Conservation (phyloP, 2,113 vertebrate species). For the Hystrix cristata region DNA sequence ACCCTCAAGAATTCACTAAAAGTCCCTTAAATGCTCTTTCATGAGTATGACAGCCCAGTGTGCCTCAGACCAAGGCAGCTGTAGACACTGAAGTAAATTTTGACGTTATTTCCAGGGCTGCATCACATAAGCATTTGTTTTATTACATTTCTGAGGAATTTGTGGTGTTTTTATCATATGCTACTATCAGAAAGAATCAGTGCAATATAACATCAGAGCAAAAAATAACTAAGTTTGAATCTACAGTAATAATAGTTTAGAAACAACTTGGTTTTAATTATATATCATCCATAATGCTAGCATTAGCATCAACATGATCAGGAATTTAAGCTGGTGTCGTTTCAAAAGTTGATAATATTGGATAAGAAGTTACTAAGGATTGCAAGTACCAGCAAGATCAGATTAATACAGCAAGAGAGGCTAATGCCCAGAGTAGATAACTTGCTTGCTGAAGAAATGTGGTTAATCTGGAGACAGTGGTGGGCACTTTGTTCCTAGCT, state of each 20-base stretch:
- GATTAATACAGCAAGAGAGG: not conserved
- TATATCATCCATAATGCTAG: not conserved
- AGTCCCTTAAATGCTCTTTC: not conserved
- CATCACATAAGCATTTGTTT: not conserved
- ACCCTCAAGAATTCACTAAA: not conserved
- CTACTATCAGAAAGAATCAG: not conserved
- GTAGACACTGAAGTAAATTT: slow-evolving; percentile 20
- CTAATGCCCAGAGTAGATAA: not conserved
- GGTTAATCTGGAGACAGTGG: not conserved
- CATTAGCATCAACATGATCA: not conserved
- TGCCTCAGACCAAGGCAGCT: not conserved
- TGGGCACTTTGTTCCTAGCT: not conserved
- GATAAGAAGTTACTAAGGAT: not conserved
- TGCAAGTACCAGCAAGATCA: not conserved
- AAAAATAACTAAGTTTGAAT: slow-evolving; percentile 51
- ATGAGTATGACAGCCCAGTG: not conserved
- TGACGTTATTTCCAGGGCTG: not conserved
- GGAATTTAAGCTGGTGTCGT: slow-evolving; percentile 14
- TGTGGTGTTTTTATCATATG: not conserved
- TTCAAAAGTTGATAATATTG: slow-evolving; percentile 39
- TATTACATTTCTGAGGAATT: not conserved
- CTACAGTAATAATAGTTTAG: not conserved
- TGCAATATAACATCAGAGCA: not conserved
- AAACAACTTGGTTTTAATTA: slow-evolving; percentile 47
- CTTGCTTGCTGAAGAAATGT: slow-evolving; percentile 7